Conservation (phyloP, 2,888 invertebrate species). For the Parnassius glacialis region DNA sequence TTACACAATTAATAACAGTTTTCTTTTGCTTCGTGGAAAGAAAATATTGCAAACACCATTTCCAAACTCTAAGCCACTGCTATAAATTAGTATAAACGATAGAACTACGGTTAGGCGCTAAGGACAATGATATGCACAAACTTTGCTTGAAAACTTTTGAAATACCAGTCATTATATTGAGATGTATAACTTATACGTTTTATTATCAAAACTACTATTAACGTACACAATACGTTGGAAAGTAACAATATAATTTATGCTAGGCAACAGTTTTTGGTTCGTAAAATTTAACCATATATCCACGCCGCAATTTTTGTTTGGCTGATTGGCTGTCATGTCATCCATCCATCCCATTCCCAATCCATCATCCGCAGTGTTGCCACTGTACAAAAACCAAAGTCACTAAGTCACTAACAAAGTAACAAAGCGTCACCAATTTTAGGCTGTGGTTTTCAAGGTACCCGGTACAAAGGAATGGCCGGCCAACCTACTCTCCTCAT, state of each 20-base stretch:
- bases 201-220: slow-evolving; percentile 24
- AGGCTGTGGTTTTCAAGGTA: too few relatives aligned
- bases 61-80: slow-evolving; percentile 58
- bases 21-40: slow-evolving; percentile 58
- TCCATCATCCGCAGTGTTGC: too few relatives aligned
- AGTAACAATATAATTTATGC: slow-evolving; percentile 23
- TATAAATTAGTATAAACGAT: slow-evolving; percentile 66
- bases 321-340: slow-evolving; percentile 62
- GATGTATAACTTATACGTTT: slow-evolving; percentile 48
- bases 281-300: slow-evolving; percentile 67
- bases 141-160: slow-evolving; percentile 71
- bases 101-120: slow-evolving; percentile 63
- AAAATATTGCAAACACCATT: slow-evolving; percentile 62
- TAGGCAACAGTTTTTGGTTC: slow-evolving; percentile 54
- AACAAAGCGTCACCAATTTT: too few relatives aligned
- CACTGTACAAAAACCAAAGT: too few relatives aligned
- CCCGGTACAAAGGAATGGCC: too few relatives aligned
- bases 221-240: slow-evolving; percentile 21
- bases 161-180: slow-evolving; percentile 69
- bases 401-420: too few relatives aligned
- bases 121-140: slow-evolving; percentile 78
- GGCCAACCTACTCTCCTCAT: too few relatives aligned
- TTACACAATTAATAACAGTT: slow-evolving; percentile 61
- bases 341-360: slow-evolving; percentile 14
- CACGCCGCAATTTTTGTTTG: slow-evolving; percentile 75